phyloP scores from a whole-genome alignment of 2,797 vertebrate species.

The Sciurus carolinensis region DNA sequence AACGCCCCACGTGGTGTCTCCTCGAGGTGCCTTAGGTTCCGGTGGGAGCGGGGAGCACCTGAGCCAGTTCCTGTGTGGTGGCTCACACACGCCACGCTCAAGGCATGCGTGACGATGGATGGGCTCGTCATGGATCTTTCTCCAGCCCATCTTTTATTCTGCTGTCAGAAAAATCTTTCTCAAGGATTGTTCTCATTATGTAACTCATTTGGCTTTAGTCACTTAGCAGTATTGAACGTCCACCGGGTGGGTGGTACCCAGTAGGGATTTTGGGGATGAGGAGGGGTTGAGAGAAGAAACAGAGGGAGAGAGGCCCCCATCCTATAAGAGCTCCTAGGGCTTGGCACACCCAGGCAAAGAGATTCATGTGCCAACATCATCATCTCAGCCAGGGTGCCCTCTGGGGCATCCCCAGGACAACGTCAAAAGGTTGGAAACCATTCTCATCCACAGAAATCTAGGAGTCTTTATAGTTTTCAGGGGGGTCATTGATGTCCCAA shows the following conservation, averaged over 20 bases:
- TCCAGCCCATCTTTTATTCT: slow-evolving; percentile 61
- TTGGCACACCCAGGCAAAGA: background rate
- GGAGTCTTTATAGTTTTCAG: background rate
- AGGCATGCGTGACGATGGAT: slow-evolving; percentile 15
- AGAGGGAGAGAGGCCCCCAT: background rate
- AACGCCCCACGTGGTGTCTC: slow-evolving; percentile 39
- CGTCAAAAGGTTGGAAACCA: background rate
- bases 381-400: background rate
- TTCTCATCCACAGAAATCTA: background rate
- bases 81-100: slow-evolving; percentile 42
- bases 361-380: background rate
- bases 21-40: background rate
- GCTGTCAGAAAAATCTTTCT: slow-evolving; percentile 72
- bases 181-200: slow-evolving; percentile 45
- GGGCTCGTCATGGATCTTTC: slow-evolving; percentile 34
- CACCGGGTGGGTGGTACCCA: background rate
- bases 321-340: background rate
- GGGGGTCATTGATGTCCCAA: accelerated
- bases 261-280: background rate
- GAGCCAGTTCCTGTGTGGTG: background rate
- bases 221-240: background rate
- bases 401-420: background rate
- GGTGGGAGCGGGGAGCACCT: background rate
- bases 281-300: background rate
- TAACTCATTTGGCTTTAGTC: slow-evolving; percentile 6